A percentile compares a stretch with the other conserved stretches of the same genome.
These are phyloP conservation scores for Arrhopalites spinosus DNA, from an alignment of 2,888 invertebrate species.

Conservation along the genomic window DNA sequence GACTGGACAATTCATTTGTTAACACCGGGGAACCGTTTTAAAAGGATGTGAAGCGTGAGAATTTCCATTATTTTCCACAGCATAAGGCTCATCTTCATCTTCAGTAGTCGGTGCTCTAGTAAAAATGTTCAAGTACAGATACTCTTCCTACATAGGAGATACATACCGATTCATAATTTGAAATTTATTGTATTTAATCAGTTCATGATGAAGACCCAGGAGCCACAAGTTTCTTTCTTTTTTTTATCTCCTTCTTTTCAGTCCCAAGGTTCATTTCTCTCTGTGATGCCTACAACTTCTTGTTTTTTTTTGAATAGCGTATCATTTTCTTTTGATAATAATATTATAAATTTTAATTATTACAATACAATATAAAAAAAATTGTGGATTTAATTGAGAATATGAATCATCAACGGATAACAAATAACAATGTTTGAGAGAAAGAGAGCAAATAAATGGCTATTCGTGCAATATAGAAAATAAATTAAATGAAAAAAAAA, in stretches of 20 bases:
- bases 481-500: no score
- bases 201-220: neutral
- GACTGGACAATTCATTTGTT: conserved; percentile 56
- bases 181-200: conserved; percentile 10
- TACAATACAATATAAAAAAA: neutral
- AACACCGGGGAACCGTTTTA: conserved; percentile 55
- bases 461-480: no score
- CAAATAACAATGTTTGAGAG: neutral
- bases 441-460: no score
- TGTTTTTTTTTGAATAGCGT: neutral
- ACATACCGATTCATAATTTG: neutral
- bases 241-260: neutral
- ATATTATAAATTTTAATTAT: conserved; percentile 2
- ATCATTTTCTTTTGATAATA: neutral
- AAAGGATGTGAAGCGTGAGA: conserved; percentile 55
- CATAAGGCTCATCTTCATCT: conserved; percentile 14
- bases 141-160: neutral
- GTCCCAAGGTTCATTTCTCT: neutral
- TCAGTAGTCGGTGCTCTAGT: no score
- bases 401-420: neutral
- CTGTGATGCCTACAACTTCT: neutral
- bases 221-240: neutral
- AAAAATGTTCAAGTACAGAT: no score
- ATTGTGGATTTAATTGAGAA: neutral
- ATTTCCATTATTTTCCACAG: conserved; percentile 53